These are phyloP conservation scores for Nasonia oneida DNA, from an alignment of 2,888 invertebrate species.

Conservation along the genomic window DNA sequence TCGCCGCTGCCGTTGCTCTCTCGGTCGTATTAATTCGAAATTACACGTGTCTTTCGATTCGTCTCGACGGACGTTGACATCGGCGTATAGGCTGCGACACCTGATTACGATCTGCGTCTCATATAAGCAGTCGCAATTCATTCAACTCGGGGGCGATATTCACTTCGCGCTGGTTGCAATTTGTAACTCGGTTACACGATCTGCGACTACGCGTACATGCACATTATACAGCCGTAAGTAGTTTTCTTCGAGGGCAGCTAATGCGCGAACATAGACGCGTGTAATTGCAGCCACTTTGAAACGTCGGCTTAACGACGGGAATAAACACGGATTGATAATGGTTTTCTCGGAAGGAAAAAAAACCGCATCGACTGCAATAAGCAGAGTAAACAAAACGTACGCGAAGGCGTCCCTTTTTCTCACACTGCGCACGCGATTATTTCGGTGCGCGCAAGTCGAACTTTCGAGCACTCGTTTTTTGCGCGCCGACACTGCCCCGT, in stretches of 20 bases:
- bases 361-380: too few relatives aligned
- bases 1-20: background rate
- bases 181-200: background rate
- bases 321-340: background rate
- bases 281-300: background rate
- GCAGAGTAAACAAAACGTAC: background rate
- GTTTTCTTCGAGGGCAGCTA: background rate
- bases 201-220: too few relatives aligned
- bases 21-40: conserved; percentile 32
- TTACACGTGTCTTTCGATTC: background rate
- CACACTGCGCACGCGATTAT: conserved; percentile 20
- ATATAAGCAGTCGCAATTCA: background rate
- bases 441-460: conserved; percentile 25
- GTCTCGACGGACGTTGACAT: background rate
- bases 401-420: background rate
- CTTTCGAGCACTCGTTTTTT: conserved; percentile 9
- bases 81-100: background rate
- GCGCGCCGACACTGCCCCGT: background rate
- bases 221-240: background rate
- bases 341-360: background rate
- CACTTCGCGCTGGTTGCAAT: background rate
- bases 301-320: background rate
- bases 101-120: background rate
- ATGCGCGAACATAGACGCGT: conserved; percentile 1
- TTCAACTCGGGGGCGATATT: background rate